Percentiles rank a stretch among this genome's conserved stretches.
phyloP scores from a whole-genome alignment of 2,888 invertebrate genomes.

The Papilio elwesi region DNA sequence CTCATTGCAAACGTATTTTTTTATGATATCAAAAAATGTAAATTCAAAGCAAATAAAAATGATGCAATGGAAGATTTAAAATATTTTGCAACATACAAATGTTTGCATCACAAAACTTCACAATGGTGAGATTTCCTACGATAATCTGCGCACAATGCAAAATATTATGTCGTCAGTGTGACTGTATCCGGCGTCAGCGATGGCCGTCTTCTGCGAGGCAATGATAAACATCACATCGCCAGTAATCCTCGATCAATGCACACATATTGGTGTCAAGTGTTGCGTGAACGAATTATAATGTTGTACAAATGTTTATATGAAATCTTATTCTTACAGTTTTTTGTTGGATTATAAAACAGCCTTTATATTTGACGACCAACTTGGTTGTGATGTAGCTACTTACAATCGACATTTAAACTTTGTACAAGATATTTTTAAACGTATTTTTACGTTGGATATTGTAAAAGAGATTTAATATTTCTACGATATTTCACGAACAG shows the following conservation, averaged over 20 bases:
- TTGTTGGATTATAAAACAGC: conserved; percentile 16
- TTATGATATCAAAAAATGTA: conserved; percentile 1
- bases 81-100: conserved; percentile 54
- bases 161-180: conserved; percentile 75
- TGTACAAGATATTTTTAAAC: background rate
- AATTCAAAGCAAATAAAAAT: background rate
- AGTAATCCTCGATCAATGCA: conserved; percentile 72
- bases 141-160: conserved; percentile 60
- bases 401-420: conserved; percentile 8
- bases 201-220: conserved; percentile 64
- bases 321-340: conserved; percentile 31
- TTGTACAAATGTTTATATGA: conserved; percentile 68
- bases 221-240: conserved; percentile 75
- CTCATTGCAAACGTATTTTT: no score
- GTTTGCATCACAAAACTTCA: conserved; percentile 57
- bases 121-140: conserved; percentile 63
- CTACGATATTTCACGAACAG: no score
- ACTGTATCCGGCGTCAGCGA: conserved; percentile 56
- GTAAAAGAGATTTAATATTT: background rate
- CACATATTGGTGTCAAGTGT: conserved; percentile 79
- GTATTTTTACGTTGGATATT: no score
- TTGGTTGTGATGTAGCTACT: conserved; percentile 36
- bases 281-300: conserved; percentile 77
- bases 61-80: conserved; percentile 49
- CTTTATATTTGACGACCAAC: conserved; percentile 20